A percentile compares a stretch with the other conserved stretches of the same genome.
Conservation (phyloP, 64 coral and sea anemone genomes). For the Cladopsammia gracilis region DNA sequence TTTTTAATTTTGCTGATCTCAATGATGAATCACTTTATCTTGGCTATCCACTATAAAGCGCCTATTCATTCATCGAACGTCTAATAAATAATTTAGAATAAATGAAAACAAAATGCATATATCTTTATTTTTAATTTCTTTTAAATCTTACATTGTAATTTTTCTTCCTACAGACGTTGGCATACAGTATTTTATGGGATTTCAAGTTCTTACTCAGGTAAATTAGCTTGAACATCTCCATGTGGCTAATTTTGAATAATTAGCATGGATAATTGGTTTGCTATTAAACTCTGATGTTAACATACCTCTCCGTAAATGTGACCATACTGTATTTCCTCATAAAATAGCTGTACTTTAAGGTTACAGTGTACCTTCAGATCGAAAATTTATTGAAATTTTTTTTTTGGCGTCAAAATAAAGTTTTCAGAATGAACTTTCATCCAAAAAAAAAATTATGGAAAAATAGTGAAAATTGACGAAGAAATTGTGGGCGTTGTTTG, state of each 20-base stretch:
- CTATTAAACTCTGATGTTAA: no score
- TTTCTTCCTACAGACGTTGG: constrained; percentile 85
- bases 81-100: constrained; percentile 16
- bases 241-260: neutral
- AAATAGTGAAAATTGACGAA: no score
- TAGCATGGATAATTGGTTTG: neutral
- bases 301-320: no score
- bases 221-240: no score
- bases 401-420: no score
- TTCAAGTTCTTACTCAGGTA: constrained; percentile 98
- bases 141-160: neutral
- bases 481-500: no score
- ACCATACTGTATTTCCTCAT: no score
- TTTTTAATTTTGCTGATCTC: neutral
- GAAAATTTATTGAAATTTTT: no score
- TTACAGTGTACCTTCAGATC: no score
- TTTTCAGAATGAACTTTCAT: no score
- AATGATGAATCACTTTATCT: neutral
- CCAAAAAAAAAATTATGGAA: no score
- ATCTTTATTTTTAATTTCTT: neutral
- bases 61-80: neutral
- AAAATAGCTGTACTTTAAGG: no score
- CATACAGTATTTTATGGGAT: constrained; percentile 99
- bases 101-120: neutral
- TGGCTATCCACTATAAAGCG: neutral